Evolutionary conservation across 2,113 vertebrate species (phyloP).

Genomic region (Notechis scutatus): DNA sequence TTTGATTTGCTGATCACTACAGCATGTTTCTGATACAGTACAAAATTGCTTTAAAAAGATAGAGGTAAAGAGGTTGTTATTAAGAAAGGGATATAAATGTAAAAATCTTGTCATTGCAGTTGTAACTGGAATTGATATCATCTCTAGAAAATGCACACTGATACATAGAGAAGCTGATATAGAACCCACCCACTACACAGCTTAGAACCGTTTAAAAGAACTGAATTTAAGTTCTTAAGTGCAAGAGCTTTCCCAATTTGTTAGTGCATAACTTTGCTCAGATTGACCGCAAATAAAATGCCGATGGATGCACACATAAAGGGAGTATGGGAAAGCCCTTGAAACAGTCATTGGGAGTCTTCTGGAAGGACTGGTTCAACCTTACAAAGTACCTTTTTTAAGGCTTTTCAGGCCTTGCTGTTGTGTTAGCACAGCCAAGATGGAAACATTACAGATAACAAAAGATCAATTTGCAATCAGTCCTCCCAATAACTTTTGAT

Average conservation of each 20-base stretch:
- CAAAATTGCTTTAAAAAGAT: not conserved
- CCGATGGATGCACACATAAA: not conserved
- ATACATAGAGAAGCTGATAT: not conserved
- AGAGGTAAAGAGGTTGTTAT: not conserved
- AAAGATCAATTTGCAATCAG: not conserved
- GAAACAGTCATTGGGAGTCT: not conserved
- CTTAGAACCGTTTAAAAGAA: not conserved
- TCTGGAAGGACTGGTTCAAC: not conserved
- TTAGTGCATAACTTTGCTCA: not conserved
- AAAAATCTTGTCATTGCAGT: not conserved
- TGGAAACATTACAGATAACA: not conserved
- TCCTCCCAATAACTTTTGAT: not conserved
- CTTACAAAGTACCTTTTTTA: not conserved
- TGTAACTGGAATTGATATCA: not conserved
- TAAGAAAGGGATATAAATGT: not conserved
- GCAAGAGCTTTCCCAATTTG: not conserved
- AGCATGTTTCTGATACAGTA: not conserved
- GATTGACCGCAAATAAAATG: not conserved
- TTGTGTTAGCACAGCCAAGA: not conserved
- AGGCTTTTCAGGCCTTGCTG: not conserved
- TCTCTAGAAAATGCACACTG: not conserved
- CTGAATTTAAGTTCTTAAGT: not conserved
- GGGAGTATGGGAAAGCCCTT: not conserved
- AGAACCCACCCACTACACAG: not conserved
- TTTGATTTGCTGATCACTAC: not conserved